Conservation (phyloP, 1,140 invertebrate genomes). For the Drosophila repletoides region DNA sequence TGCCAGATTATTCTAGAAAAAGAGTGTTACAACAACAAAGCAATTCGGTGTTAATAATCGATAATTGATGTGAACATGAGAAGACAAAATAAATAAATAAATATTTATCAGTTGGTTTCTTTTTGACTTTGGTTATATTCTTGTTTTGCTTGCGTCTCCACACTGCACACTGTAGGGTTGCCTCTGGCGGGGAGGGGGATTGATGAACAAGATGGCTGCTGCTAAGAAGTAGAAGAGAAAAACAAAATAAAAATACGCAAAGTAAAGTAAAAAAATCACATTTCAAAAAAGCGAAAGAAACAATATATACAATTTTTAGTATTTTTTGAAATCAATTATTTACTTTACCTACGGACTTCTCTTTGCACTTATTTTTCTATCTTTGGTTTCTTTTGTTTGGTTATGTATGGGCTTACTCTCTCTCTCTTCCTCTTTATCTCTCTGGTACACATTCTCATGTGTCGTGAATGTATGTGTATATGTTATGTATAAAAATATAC, state of each 20-base stretch:
- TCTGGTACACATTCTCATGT: neutral
- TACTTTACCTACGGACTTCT: constrained; percentile 67
- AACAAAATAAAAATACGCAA: constrained; percentile 55
- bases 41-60: constrained; percentile 3
- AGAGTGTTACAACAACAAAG: constrained; percentile 13
- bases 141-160: constrained; percentile 26
- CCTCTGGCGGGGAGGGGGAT: constrained; percentile 26
- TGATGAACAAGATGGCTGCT: constrained; percentile 47
- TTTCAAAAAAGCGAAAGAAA: constrained; percentile 47
- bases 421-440: constrained; percentile 14
- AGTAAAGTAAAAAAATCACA: constrained; percentile 74
- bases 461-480: constrained; percentile 10
- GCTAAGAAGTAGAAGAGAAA: constrained; percentile 39
- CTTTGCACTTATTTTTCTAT: constrained; percentile 14
- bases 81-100: too few relatives aligned
- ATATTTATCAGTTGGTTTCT: constrained; percentile 29
- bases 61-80: constrained; percentile 17
- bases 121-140: constrained; percentile 23
- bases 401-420: constrained; percentile 27
- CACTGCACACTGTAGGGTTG: constrained; percentile 15
- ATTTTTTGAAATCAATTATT: constrained; percentile 64
- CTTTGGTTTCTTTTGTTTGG: constrained; percentile 36
- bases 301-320: too few relatives aligned
- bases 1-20: constrained; percentile 14
- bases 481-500: neutral